Evolutionary conservation across 2,113 vertebrate species (phyloP), one percentile per base, ranked within the genome.

Genomic region (Barnardius zonarius): DNA sequence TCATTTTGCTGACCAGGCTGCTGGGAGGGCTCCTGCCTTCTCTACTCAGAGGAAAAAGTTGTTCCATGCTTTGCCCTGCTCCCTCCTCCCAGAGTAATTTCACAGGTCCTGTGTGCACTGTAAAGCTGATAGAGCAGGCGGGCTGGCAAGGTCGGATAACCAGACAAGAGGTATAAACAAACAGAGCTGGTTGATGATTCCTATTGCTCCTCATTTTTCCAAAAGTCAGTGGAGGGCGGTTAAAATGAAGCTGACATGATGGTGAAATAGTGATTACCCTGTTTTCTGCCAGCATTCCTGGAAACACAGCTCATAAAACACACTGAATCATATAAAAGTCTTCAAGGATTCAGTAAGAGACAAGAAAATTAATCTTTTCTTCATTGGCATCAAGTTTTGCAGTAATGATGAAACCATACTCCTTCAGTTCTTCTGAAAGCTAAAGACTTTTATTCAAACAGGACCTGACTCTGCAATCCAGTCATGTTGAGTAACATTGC

Each of bases 191-290:
- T 5, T 66, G 81, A 76, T 68, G 77, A 31, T 37, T 96, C 70
- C 49, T 76, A 15, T 70, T 86, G 48, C 74, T 72, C 52, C 77
- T 87, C 17, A 0, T 82, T 93, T 90, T 74, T 82, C 88, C 55
- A 78, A 75, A 93, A 94, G 43, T 64, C 73, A 72, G 66, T 20
- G 39, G 83, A 92, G 85, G 64, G 55, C 4, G 6, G 73, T 88
- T 93, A 96, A 95, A 97, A 90, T 83, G 81, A 96, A 86, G 69
- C 69, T 93, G 95, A 95, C 52, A 59, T 37, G 83, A 89, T 16
- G 83, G n/a, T 95, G 90, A 95, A 96, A 90, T 77, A 95, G 37
- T 0, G 4, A 86, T 83, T 89, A 82, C 37, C 30, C 27, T 83
- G 73, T 88, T 90, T 88, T 89, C 90, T 96, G 90, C 92, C 88